phyloP scores from a whole-genome alignment of 2,113 vertebrate genomes.

The Theropithecus gelada region DNA sequence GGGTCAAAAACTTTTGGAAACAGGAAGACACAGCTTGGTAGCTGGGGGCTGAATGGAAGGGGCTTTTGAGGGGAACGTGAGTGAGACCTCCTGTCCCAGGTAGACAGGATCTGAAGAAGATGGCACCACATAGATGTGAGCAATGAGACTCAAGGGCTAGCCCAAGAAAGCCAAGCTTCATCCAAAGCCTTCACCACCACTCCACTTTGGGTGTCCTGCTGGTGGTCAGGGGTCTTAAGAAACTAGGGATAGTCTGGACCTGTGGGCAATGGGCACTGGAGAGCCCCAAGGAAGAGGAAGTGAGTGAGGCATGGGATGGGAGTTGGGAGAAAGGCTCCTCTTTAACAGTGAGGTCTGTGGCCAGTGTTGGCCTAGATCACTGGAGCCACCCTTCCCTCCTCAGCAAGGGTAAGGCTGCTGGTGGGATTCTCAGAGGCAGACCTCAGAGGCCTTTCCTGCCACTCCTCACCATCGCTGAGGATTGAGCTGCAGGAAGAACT shows the following conservation, averaged over 20 bases:
- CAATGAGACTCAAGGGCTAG: not conserved
- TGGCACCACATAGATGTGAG: not conserved
- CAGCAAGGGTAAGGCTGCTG: not conserved
- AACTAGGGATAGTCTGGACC: not conserved
- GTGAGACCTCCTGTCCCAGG: not conserved
- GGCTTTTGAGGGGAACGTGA: not conserved
- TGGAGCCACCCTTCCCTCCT: not conserved
- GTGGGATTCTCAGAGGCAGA: not conserved
- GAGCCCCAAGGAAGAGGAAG: not conserved
- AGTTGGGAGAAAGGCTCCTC: not conserved
- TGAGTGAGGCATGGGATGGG: not conserved
- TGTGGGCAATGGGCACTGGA: not conserved
- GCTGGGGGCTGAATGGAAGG: not conserved
- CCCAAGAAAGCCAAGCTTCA: not conserved
- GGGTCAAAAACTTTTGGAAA: not conserved
- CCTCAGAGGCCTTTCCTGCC: not conserved
- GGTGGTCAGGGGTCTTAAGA: not conserved
- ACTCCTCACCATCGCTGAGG: not conserved
- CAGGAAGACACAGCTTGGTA: not conserved
- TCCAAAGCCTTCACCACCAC: not conserved
- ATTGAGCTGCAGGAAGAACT: not conserved
- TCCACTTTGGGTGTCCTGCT: not conserved
- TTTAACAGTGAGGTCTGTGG: not conserved
- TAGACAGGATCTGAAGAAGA: not conserved
- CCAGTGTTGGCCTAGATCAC: not conserved